Base-by-base conservation (phyloP, 2,797 vertebrate genomes). In the Poliocrania exsul region DNA sequence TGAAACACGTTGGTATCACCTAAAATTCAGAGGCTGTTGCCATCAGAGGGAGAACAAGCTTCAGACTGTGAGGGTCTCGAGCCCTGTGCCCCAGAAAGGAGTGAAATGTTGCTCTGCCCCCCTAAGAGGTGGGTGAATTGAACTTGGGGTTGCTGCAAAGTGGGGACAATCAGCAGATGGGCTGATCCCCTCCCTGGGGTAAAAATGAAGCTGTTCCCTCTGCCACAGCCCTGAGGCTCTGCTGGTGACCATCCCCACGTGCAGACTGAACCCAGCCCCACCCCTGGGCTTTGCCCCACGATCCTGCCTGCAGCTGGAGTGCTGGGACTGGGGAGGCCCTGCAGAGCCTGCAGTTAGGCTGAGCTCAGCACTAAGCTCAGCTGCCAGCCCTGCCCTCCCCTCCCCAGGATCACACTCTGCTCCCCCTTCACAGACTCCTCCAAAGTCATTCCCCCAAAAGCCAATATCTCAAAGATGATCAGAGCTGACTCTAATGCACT, bases 251-350 rank as follows among this genome's bases (percentile, higher is more conserved):
- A 26, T 13, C 40, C 19, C 11, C 10, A 5, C 0, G 4, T 14
- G 11, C 2, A 23, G 53, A 23, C 26, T 5, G 16, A 56, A 44
- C 6, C 19, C 50, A 65, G 13, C 25, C 2, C 13, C 35, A 51
- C 5, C 33, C 23, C 21, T 42, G 50, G 54, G 13, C 2, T 77
- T 15, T 5, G 10, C 74, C 29, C 26, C 51, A n/a, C 1, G 0
- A 2, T 29, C 40, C 62, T 72, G 16, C 26, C 51, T 40, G 28
- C 20, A 13, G 5, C 23, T 83, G n/a, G 53, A 16, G 16, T 25
- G 2, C 37, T 33, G 1, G 1, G 10, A 2, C 10, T 33, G 11
- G 33, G 14, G 60, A 37, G 28, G 1, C 53, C 17, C 37, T 20
- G 15, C 33, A n/a, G n/a, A 37, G 25, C 6, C 53, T 33, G 26